A percentile compares a stretch with the other conserved stretches of the same genome.
These are phyloP conservation scores for Tuberolachnus salignus DNA, from an alignment of 2,888 invertebrate species.

Conservation along the genomic window DNA sequence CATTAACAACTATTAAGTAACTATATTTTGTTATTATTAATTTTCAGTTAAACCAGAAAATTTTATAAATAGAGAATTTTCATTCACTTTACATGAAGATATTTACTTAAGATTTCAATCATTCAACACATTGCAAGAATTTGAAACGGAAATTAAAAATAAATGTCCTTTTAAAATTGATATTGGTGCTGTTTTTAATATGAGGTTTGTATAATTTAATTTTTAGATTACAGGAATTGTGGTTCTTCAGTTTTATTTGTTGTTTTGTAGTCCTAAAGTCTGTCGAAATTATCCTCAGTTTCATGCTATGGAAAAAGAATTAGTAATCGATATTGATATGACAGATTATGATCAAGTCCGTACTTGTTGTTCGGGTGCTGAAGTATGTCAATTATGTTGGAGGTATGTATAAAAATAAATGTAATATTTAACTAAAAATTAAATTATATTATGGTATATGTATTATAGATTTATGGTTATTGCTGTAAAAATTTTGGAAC, in stretches of 20 bases:
- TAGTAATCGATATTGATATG: slow-evolving; percentile 99
- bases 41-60: slow-evolving; percentile 66
- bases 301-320: slow-evolving; percentile 78
- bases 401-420: slow-evolving; percentile 61
- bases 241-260: neutral
- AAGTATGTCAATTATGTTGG: slow-evolving; percentile 95
- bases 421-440: neutral
- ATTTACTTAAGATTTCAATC: slow-evolving; percentile 91
- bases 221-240: neutral
- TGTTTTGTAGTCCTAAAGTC: slow-evolving; percentile 67
- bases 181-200: slow-evolving; percentile 87
- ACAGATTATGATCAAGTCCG: slow-evolving; percentile 98
- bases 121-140: slow-evolving; percentile 77
- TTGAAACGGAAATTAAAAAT: slow-evolving; percentile 80
- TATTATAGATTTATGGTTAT: slow-evolving; percentile 78
- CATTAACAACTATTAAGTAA: no score
- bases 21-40: neutral
- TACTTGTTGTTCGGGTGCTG: slow-evolving; percentile 87
- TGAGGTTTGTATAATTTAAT: slow-evolving; percentile 64
- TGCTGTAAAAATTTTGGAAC: slow-evolving; percentile 88
- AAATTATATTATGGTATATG: neutral
- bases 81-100: slow-evolving; percentile 91
- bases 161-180: slow-evolving; percentile 92
- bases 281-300: slow-evolving; percentile 63
- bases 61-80: slow-evolving; percentile 84